Evolutionary conservation across 2,888 invertebrate genomes (phyloP), one percentile per base, ranked within the genome.

Genomic region (Drosophila picticornis): DNA sequence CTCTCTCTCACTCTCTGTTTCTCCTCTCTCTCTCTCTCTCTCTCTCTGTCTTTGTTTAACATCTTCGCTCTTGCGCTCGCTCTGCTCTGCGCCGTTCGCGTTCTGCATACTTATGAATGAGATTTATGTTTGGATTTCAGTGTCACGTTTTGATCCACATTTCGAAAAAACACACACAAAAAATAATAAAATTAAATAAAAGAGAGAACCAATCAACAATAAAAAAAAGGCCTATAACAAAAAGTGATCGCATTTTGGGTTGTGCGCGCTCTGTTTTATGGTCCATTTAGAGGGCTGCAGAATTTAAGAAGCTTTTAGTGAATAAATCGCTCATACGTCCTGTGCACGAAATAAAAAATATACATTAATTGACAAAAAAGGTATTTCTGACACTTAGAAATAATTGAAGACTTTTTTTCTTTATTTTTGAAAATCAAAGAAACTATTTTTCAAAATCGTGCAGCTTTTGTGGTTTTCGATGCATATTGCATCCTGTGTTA

Each of bases 81-180:
- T 48, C 46, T 51, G 31, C 19, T 36, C 46, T 13, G 27, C 25
- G 50, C 29, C 9, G n/a, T 22, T 56, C 34, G 65, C 69, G 36
- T 40, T 69, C 75, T 75, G 87, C 88, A 84, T 83, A 69, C 75
- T 81, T 80, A 88, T 88, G 85, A 85, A 88, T 88, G 81, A 81
- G 88, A 85, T 88, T 88, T 83, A 72, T 85, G 83, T 72, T 85
- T 72, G 77, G 85, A 76, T 88, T 85, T 85, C 88, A 85, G 83
- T 85, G 88, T 86, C 85, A 86, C 85, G 85, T 85, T 85, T 88
- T 88, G 85, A 81, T 86, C 85, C 77, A 86, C 81, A 75, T 86
- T 83, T 81, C 61, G 55, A 74, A 68, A 71, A 50, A 48, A 65
- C 27, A 63, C 48, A 38, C 40, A 53, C 19, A 53, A 40, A 29